Conservation (phyloP, 2,888 invertebrate species). For the Heteromyza rotundicornis region DNA sequence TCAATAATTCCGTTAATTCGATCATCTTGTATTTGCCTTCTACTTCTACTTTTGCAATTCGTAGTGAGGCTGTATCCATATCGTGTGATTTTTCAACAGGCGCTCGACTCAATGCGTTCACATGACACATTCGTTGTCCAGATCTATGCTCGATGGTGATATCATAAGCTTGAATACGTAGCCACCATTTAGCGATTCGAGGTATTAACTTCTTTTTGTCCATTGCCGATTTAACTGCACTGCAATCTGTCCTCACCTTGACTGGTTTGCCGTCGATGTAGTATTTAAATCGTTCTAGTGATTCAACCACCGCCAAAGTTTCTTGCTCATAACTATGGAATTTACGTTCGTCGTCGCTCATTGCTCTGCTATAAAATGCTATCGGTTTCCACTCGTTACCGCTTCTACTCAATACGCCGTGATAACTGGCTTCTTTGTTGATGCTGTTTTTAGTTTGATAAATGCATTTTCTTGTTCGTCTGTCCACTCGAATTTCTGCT, state of each 20-base stretch:
- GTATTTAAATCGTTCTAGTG: constrained; percentile 23
- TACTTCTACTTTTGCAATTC: constrained; percentile 11
- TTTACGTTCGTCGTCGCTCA: constrained; percentile 18
- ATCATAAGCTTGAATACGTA: constrained; percentile 31
- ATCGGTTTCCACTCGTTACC: constrained; percentile 15
- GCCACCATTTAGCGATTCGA: constrained; percentile 33
- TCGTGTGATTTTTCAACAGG: constrained; percentile 15
- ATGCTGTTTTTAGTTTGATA: constrained; percentile 6
- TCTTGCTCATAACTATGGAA: constrained; percentile 53
- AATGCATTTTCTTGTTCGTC: constrained; percentile 18
- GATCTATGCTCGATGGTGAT: constrained; percentile 29
- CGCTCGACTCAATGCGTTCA: constrained; percentile 22
- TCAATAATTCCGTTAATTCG: not conserved
- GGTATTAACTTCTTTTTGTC: constrained; percentile 22
- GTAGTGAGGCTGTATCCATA: constrained; percentile 14
- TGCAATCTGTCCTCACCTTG: constrained; percentile 21
- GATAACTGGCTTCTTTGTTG: constrained; percentile 14
- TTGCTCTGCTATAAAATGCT: constrained; percentile 18
- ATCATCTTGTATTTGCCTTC: constrained; percentile 10
- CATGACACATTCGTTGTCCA: constrained; percentile 20
- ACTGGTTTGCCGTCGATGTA: constrained; percentile 30
- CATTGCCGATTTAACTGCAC: constrained; percentile 17
- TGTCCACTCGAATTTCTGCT: constrained; percentile 13
- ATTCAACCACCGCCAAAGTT: constrained; percentile 33
- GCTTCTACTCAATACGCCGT: constrained; percentile 20